phyloP scores from a whole-genome alignment of 2,797 vertebrate genomes.

The Pelodytes ibericus region DNA sequence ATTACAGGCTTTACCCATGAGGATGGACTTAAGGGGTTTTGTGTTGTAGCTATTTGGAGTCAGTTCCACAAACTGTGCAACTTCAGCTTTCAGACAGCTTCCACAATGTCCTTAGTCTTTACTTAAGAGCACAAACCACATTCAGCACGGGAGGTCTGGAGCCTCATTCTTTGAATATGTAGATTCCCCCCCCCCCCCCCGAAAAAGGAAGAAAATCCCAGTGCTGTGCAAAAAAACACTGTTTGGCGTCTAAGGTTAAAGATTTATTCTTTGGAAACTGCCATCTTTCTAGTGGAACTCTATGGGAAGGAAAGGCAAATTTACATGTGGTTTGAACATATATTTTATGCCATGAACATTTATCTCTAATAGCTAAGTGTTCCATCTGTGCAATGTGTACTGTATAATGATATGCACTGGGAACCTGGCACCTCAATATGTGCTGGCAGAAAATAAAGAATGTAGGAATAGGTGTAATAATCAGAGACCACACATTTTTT shows the following conservation, averaged over 20 bases:
- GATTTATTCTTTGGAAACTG: slow-evolving; percentile 10
- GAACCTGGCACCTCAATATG: background rate
- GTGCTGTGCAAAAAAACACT: background rate
- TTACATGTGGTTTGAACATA: background rate
- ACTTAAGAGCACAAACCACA: slow-evolving; percentile 8
- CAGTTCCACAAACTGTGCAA: background rate
- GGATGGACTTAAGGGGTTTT: slow-evolving; percentile 6
- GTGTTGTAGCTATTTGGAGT: slow-evolving; percentile 15
- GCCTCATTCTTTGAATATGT: background rate
- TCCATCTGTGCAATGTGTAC: background rate
- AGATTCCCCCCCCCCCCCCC: background rate
- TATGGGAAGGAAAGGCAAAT: background rate
- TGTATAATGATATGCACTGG: slow-evolving; percentile 5
- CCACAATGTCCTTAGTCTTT: slow-evolving; percentile 25
- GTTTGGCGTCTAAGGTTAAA: background rate
- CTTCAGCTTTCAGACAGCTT: background rate
- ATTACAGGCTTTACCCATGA: background rate
- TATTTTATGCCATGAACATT: background rate
- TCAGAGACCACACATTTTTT: slow-evolving; percentile 29
- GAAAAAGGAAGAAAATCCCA: slow-evolving; percentile 8
- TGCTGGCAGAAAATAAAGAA: background rate
- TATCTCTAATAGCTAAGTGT: background rate
- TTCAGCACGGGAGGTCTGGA: slow-evolving; percentile 40
- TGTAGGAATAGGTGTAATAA: slow-evolving; percentile 4
- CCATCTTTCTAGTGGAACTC: slow-evolving; percentile 12